These are phyloP conservation scores for Calcarius ornatus DNA, from an alignment of 2,113 vertebrate genomes.

Conservation along the genomic window DNA sequence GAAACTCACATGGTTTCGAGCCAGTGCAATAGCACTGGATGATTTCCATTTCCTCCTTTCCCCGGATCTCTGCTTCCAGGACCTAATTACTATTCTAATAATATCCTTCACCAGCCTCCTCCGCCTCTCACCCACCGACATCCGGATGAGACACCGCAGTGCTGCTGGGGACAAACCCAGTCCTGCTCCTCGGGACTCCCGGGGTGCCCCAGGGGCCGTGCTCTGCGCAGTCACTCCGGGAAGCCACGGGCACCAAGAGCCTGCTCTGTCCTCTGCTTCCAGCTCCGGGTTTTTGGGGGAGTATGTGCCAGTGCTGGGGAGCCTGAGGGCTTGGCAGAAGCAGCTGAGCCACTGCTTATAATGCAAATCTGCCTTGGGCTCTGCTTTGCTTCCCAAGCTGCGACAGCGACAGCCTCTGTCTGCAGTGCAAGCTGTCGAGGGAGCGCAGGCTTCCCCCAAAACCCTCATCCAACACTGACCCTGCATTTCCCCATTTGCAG, in stretches of 20 bases:
- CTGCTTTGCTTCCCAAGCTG: background rate
- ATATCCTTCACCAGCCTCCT: background rate
- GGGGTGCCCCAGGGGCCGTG: background rate
- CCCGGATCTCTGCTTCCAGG: background rate
- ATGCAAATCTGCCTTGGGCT: background rate
- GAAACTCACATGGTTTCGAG: background rate
- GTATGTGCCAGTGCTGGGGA: background rate
- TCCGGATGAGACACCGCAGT: background rate
- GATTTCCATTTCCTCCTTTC: background rate
- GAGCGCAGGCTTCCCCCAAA: accelerated
- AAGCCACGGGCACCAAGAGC: accelerated
- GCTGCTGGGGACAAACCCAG: background rate
- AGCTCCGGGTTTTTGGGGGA: accelerated
- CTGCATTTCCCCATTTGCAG: background rate
- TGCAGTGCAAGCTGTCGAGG: background rate
- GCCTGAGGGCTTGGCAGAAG: background rate
- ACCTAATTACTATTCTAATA: constrained; percentile 48
- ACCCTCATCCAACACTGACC: background rate
- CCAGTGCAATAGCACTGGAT: background rate
- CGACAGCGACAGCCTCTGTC: background rate
- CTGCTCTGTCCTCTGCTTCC: background rate
- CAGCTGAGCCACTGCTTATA: background rate
- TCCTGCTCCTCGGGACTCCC: background rate
- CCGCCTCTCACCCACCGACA: background rate
- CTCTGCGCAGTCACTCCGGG: background rate